Evolutionary conservation across 1,140 invertebrate genomes (phyloP).

Genomic region (Magallana angulata): DNA sequence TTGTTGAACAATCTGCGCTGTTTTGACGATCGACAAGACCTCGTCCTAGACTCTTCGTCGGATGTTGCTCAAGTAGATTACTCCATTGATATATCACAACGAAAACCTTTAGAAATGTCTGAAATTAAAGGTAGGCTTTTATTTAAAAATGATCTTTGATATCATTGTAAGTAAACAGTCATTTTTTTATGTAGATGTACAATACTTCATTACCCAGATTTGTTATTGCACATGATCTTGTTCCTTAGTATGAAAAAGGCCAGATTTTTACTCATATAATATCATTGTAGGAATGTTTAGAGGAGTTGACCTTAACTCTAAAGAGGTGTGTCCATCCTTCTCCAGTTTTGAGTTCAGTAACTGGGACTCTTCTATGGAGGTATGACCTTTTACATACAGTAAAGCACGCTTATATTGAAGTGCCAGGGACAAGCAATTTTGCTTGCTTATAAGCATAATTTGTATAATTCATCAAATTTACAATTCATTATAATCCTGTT

Average conservation of each 20-base stretch:
- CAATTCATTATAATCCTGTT: too few species aligned
- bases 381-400: conserved; percentile 41
- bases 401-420: background rate
- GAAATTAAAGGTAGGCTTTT: conserved; percentile 67
- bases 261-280: background rate
- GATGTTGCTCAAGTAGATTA: background rate
- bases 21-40: conserved; percentile 74
- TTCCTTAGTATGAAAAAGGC: too few species aligned
- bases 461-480: too few species aligned
- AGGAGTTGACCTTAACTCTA: conserved; percentile 62
- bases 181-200: too few species aligned
- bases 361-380: conserved; percentile 72
- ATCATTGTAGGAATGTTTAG: conserved; percentile 70
- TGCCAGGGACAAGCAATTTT: too few species aligned
- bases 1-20: conserved; percentile 78
- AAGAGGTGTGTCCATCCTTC: conserved; percentile 76
- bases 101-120: conserved; percentile 58
- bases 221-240: too few species aligned
- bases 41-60: conserved; percentile 73
- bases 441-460: too few species aligned
- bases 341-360: conserved; percentile 74
- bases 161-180: too few species aligned
- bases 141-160: too few species aligned
- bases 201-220: too few species aligned
- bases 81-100: conserved; percentile 2